Evolutionary conservation across 2,888 invertebrate species (phyloP).

Genomic region (Eueremaeus valkanovi): DNA sequence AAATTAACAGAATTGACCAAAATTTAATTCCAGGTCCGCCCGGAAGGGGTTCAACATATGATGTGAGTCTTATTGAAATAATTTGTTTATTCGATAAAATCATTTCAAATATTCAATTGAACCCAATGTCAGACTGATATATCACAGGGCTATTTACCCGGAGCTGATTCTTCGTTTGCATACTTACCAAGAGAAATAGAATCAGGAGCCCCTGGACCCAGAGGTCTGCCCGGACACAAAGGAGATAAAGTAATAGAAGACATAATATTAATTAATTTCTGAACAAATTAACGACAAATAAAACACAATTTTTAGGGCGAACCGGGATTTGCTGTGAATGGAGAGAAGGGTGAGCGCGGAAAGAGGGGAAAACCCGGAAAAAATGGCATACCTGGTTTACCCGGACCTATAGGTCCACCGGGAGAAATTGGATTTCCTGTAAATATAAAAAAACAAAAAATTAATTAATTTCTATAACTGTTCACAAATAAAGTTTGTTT

Average conservation of each 20-base stretch:
- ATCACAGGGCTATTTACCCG: neutral
- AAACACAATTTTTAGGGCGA: constrained; percentile 47
- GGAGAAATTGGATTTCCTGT: constrained; percentile 8
- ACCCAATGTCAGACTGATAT: constrained; percentile 50
- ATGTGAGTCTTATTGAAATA: constrained; percentile 24
- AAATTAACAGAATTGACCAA: neutral
- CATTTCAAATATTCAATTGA: constrained; percentile 47
- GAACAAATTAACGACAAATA: neutral
- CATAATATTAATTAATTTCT: neutral
- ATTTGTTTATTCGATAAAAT: too few relatives aligned
- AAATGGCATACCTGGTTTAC: constrained; percentile 43
- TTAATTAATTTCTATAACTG: neutral
- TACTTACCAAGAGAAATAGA: constrained; percentile 25
- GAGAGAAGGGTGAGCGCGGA: constrained; percentile 51
- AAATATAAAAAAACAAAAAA: neutral
- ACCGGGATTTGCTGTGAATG: constrained; percentile 49
- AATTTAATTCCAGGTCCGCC: constrained; percentile 28
- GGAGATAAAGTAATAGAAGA: constrained; percentile 46
- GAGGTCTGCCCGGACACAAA: constrained; percentile 51
- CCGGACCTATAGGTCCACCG: constrained; percentile 44
- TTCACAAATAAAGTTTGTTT: too few relatives aligned
- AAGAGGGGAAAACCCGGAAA: constrained; percentile 44
- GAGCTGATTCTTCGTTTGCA: neutral
- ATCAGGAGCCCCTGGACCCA: constrained; percentile 56
- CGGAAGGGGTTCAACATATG: constrained; percentile 35